These are phyloP conservation scores for Camelus dromedarius DNA, from an alignment of 2,113 vertebrate species.

Conservation along the genomic window DNA sequence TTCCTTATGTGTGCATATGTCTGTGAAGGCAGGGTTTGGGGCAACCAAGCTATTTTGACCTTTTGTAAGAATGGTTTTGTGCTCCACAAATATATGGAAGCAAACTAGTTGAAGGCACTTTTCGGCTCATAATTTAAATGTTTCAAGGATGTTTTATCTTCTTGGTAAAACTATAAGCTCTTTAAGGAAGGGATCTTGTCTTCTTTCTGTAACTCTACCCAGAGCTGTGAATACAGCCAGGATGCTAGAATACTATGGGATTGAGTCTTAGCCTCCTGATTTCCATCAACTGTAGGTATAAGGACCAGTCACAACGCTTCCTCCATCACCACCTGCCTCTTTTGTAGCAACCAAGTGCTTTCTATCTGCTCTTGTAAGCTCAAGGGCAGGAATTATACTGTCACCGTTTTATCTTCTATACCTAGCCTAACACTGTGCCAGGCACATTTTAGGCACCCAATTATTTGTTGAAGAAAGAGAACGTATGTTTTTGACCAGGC, in stretches of 20 bases:
- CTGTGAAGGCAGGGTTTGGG: not conserved
- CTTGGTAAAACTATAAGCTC: not conserved
- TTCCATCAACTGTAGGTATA: not conserved
- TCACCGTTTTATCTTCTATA: not conserved
- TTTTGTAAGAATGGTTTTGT: not conserved
- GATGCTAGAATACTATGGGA: not conserved
- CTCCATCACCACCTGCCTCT: no score
- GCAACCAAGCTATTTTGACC: slow-evolving; percentile 20
- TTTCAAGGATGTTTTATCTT: not conserved
- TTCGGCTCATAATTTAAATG: not conserved
- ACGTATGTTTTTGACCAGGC: not conserved
- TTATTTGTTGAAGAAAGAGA: slow-evolving; percentile 11
- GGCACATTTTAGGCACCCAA: not conserved
- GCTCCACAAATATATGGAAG: not conserved
- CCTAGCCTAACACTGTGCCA: not conserved
- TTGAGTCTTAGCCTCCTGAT: not conserved
- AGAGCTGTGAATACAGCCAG: not conserved
- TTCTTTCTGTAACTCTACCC: not conserved
- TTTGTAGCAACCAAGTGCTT: not conserved
- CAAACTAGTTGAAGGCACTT: slow-evolving; percentile 1
- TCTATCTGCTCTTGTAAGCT: not conserved
- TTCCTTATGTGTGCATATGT: not conserved
- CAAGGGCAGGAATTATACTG: not conserved
- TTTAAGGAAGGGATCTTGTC: not conserved
- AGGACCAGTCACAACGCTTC: not conserved